A percentile compares a stretch with the other conserved stretches of the same genome.
Evolutionary conservation across 23 tunicate genomes (phyloP).

Genomic region (Trididemnum nubilum): DNA sequence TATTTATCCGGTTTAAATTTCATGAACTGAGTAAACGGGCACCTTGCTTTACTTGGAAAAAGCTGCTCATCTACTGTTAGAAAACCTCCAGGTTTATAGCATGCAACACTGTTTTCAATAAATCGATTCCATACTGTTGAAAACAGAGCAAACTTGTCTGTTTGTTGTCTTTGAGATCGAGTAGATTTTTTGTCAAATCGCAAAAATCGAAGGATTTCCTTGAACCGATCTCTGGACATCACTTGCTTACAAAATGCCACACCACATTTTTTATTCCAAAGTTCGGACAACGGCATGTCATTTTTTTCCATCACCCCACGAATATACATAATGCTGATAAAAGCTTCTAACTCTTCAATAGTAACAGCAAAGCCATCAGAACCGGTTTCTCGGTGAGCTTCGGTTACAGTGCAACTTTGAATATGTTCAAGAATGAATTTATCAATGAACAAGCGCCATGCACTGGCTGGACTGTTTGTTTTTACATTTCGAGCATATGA

Average conservation of each 20-base stretch:
- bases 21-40: too few species aligned
- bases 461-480: slow-evolving; percentile 21
- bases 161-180: slow-evolving; percentile 26
- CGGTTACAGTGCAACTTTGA: background rate
- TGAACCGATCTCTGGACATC: slow-evolving; percentile 33
- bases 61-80: background rate
- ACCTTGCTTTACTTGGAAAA: too few species aligned
- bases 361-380: slow-evolving; percentile 23
- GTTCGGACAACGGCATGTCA: slow-evolving; percentile 34
- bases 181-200: slow-evolving; percentile 31
- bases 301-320: slow-evolving; percentile 23
- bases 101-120: too few species aligned
- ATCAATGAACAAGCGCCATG: background rate
- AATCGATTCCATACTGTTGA: too few species aligned
- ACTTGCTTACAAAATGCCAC: slow-evolving; percentile 36
- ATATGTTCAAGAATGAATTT: background rate
- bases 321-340: slow-evolving; percentile 18
- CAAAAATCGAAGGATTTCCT: slow-evolving; percentile 20
- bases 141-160: slow-evolving; percentile 31
- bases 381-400: slow-evolving; percentile 14
- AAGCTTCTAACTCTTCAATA: slow-evolving; percentile 27
- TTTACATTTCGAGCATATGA: background rate
- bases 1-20: too few species aligned
- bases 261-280: slow-evolving; percentile 13
- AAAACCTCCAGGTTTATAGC: background rate